Evolutionary conservation across 2,113 vertebrate species (phyloP), one percentile per base, ranked within the genome.

Genomic region (Brienomyrus brachyistius): DNA sequence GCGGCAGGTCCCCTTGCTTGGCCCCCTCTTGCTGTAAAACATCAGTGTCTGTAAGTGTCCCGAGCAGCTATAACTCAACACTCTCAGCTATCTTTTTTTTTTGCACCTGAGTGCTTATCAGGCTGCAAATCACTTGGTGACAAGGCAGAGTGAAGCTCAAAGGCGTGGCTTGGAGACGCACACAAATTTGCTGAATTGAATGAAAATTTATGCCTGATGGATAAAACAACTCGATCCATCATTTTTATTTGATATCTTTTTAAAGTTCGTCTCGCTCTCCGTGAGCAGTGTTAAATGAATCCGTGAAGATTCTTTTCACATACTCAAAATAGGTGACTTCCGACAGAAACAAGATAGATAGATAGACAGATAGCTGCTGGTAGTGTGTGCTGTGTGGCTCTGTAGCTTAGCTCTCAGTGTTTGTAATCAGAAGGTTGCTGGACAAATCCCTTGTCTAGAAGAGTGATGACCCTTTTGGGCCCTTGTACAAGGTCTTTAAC

Each of bases 191-290:
- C 50, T 54, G 85, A 87, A 87, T 52, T 87, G 52, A 88, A 31
- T 17, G 52, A n/a, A 88, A 88, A 88, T 88, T 88, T 88, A 88
- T 88, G 86, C 54, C 52, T 62, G 86, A 88, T 88, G 52, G 86
- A 45, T 88, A 23, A 62, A 66, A 62, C 86, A 47, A 88, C 86
- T 88, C 86, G 19, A n/a, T 88, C 27, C 54, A 88, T 88, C 52
- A 62, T 88, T 88, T 88, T 88, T 62, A 88, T 88, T 88, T 88
- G 54, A 87, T 43, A 66, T 47, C 15, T 88, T 47, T 88, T n/a
- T 59, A 88, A 88, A 88, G 86, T 88, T 88, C 62, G 31, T 87
- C 43, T 10, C 35, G 19, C 85, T 86, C 48, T 86, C 85, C 3
- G 8, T 86, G 50, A 51, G 2, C 27, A 48, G 40, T 86, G 85